Conservation (phyloP, 1,140 invertebrate genomes). For the Drosophila burlai region DNA sequence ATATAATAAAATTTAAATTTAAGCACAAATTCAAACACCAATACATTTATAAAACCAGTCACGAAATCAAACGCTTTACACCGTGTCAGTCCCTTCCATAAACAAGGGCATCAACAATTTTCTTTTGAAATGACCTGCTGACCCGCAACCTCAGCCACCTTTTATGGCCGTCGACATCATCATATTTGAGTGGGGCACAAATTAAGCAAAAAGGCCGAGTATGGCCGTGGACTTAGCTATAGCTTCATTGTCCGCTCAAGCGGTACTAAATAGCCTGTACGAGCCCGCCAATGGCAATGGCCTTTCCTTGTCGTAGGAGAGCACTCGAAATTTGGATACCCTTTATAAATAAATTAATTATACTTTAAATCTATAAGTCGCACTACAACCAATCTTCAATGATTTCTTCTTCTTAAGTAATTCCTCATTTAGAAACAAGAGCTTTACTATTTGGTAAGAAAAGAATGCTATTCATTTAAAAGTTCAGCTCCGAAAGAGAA, state of each 20-base stretch:
- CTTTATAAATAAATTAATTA: background rate
- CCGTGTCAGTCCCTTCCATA: slow-evolving; percentile 19
- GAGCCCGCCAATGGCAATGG: slow-evolving; percentile 47
- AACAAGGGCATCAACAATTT: slow-evolving; percentile 46
- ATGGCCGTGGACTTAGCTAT: slow-evolving; percentile 33
- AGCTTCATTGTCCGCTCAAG: slow-evolving; percentile 63
- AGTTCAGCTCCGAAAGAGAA: slow-evolving; percentile 9
- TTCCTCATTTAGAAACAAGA: background rate
- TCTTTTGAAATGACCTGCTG: slow-evolving; percentile 40
- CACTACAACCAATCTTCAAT: background rate
- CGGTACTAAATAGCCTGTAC: slow-evolving; percentile 67
- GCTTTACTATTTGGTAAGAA: background rate
- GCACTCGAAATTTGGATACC: background rate
- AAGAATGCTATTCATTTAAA: background rate
- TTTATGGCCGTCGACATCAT: slow-evolving; percentile 22
- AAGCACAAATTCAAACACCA: background rate
- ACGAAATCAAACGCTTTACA: slow-evolving; percentile 6
- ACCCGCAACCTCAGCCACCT: slow-evolving; percentile 12
- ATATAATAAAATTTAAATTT: background rate
- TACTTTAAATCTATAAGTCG: background rate
- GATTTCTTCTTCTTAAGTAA: too few relatives aligned
- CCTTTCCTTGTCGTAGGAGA: slow-evolving; percentile 6
- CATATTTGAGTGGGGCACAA: slow-evolving; percentile 34
- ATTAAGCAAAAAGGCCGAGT: slow-evolving; percentile 57
- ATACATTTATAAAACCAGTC: slow-evolving; percentile 1